These are phyloP conservation scores for Eunapius fragilis DNA, from an alignment of 37 sponge, comb jelly and placozoan genomes.

Conservation along the genomic window DNA sequence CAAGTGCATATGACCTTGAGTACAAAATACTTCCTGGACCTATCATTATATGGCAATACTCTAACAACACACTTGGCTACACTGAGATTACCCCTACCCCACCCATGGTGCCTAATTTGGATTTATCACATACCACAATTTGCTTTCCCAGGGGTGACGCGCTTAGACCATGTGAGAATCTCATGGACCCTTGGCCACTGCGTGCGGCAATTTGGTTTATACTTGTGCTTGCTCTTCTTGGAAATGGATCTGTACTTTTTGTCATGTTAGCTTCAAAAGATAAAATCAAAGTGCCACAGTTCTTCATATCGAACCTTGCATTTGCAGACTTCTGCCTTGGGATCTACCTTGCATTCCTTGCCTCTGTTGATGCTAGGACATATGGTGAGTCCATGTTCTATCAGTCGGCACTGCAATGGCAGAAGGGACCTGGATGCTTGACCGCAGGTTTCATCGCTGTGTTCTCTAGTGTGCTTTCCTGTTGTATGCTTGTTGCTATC, in stretches of 20 bases:
- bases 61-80: background rate
- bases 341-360: slow-evolving; percentile 79
- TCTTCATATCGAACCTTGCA: slow-evolving; percentile 83
- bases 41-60: background rate
- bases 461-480: slow-evolving; percentile 78
- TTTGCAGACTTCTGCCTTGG: slow-evolving; percentile 88
- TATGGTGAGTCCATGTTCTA: slow-evolving; percentile 73
- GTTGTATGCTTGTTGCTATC: slow-evolving; percentile 72
- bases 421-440: slow-evolving; percentile 75
- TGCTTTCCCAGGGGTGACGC: slow-evolving; percentile 56
- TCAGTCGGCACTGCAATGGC: slow-evolving; percentile 83
- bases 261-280: slow-evolving; percentile 62
- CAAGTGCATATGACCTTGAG: no score
- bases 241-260: slow-evolving; percentile 75
- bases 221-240: slow-evolving; percentile 58
- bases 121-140: background rate
- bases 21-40: no score
- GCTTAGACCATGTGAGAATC: slow-evolving; percentile 77
- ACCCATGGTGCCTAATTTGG: background rate
- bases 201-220: slow-evolving; percentile 71
- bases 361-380: slow-evolving; percentile 78
- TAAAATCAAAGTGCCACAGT: slow-evolving; percentile 56
- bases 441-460: slow-evolving; percentile 92
- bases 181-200: slow-evolving; percentile 69
- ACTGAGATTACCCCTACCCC: background rate